Conservation (phyloP, 2,888 invertebrate genomes). For the Pedicia rivosa region DNA sequence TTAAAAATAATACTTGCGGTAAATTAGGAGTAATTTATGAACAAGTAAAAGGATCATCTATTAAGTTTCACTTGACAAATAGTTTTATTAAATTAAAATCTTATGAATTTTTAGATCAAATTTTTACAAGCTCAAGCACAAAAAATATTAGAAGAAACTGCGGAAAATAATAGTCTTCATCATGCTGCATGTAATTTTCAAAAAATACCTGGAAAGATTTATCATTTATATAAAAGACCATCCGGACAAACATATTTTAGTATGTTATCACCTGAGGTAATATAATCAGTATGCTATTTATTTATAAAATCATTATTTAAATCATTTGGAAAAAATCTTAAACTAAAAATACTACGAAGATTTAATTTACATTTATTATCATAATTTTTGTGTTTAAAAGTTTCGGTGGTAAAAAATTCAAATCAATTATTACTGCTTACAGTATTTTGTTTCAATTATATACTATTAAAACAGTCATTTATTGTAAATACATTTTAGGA, state of each 20-base stretch:
- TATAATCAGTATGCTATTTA: no score
- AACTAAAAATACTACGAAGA: no score
- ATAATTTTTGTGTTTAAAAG: no score
- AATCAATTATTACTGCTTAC: no score
- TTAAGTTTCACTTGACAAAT: conserved; percentile 3
- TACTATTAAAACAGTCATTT: not conserved
- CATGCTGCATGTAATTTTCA: conserved; percentile 57
- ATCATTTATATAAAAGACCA: conserved; percentile 49
- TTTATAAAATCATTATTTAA: no score
- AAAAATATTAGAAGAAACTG: conserved; percentile 40
- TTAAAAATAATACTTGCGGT: conserved; percentile 41
- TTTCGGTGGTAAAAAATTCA: no score
- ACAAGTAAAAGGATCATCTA: conserved; percentile 33
- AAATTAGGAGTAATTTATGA: conserved; percentile 52
- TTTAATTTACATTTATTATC: no score
- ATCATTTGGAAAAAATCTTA: no score
- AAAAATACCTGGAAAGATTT: conserved; percentile 52
- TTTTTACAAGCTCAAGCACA: conserved; percentile 48
- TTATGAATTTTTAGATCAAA: conserved; percentile 31
- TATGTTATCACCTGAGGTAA: conserved; percentile 53
- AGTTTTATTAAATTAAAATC: not conserved
- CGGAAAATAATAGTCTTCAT: conserved; percentile 41
- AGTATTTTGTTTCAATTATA: not conserved
- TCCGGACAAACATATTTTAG: conserved; percentile 56
- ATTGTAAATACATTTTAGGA: conserved; percentile 33